A percentile compares a stretch with the other conserved stretches of the same genome.
Conservation (phyloP, 2,113 vertebrate species). For the Oreochromis tanganicae region DNA sequence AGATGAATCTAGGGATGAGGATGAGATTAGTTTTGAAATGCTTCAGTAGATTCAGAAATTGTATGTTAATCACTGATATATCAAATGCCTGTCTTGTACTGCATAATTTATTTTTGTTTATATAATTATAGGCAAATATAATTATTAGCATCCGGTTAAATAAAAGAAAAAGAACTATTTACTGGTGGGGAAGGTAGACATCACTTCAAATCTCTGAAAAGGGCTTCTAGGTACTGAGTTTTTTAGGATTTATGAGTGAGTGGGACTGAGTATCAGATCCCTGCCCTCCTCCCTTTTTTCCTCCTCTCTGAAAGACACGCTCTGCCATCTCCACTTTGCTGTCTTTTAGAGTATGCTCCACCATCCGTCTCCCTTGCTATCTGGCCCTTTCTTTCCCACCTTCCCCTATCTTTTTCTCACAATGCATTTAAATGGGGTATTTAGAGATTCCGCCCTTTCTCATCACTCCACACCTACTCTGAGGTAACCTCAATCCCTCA, state of each 20-base stretch:
- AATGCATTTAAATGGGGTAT: slow-evolving; percentile 69
- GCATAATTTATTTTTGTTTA: not conserved
- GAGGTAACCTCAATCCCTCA: slow-evolving; percentile 45
- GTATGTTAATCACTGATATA: not conserved
- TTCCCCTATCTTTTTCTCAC: slow-evolving; percentile 47
- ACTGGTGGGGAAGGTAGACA: not conserved
- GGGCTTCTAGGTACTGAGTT: not conserved
- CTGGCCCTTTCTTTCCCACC: slow-evolving; percentile 23
- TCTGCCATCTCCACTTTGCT: slow-evolving; percentile 43
- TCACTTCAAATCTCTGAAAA: slow-evolving; percentile 1
- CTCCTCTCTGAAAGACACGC: slow-evolving; percentile 24
- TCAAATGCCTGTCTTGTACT: not conserved
- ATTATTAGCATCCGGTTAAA: not conserved
- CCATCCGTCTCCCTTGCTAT: slow-evolving; percentile 51
- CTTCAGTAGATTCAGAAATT: slow-evolving; percentile 15
- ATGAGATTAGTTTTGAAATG: slow-evolving; percentile 11
- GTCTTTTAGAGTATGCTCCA: slow-evolving; percentile 52
- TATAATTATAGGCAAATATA: not conserved
- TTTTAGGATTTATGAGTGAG: slow-evolving; percentile 49
- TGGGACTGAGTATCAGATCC: slow-evolving; percentile 22
- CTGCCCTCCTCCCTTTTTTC: not conserved
- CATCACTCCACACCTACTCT: slow-evolving; percentile 27
- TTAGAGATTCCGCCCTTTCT: slow-evolving; percentile 46
- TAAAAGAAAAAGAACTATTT: not conserved
- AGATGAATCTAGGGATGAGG: not conserved